A percentile compares a stretch with the other conserved stretches of the same genome.
Conservation (phyloP, 2,113 vertebrate species). For the Megaceryle maxima region DNA sequence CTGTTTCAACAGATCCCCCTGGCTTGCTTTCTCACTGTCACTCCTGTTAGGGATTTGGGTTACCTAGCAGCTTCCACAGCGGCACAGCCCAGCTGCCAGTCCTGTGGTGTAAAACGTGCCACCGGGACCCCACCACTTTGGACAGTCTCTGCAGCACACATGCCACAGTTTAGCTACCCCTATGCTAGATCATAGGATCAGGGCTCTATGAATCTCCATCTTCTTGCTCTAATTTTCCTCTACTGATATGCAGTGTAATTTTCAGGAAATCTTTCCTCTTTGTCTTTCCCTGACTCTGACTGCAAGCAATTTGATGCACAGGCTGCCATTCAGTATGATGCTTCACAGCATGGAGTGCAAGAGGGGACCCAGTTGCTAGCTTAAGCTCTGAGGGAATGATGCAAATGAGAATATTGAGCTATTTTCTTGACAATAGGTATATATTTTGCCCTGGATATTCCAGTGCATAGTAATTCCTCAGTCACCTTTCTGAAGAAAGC, state of each 20-base stretch:
- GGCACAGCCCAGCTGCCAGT: background rate
- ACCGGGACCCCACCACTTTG: background rate
- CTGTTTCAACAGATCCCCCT: background rate
- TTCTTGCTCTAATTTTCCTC: background rate
- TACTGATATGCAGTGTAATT: background rate
- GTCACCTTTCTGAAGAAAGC: background rate
- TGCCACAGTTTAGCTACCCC: background rate
- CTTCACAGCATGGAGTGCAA: background rate
- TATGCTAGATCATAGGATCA: background rate
- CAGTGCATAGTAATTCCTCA: background rate
- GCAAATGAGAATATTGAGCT: background rate
- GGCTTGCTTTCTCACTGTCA: background rate
- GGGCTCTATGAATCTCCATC: background rate
- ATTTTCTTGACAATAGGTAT: background rate
- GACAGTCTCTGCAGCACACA: accelerated
- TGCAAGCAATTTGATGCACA: background rate
- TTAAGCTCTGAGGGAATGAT: background rate
- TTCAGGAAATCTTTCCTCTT: background rate
- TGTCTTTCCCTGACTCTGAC: background rate
- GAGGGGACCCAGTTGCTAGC: background rate
- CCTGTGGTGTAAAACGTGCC: accelerated
- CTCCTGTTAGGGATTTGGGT: conserved; percentile 1
- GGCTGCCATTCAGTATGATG: background rate
- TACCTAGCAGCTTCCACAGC: background rate
- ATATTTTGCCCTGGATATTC: background rate